Evolutionary conservation across 2,797 vertebrate genomes (phyloP), one percentile per base, ranked within the genome.

Genomic region (Falco peregrinus): DNA sequence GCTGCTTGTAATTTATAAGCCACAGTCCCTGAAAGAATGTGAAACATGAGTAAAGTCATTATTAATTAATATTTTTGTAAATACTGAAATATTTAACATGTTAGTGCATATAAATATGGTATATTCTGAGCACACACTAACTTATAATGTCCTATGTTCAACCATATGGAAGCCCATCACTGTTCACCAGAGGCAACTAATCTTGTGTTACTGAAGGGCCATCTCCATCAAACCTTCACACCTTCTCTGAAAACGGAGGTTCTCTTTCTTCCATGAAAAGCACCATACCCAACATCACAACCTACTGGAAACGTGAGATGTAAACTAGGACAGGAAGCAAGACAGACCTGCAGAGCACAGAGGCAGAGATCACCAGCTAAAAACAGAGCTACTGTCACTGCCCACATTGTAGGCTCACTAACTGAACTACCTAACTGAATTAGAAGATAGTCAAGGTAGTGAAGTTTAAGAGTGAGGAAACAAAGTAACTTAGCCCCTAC

Each of bases 231-330:
- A 7, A 75, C 54, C 10, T 26, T 41, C 61, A n/a, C 4, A 31
- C 5, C 19, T 67, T 39, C 39, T n/a, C 29, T 41, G n/a, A 47
- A 60, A 45, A 33, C 15, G 4, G 28, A 50, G 57, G 56, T 56
- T 13, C 31, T 48, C 31, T 63, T 18, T 35, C 54, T 31, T 17
- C 22, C 15, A 33, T 13, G 28, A 24, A 29, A 67, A 54, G 33
- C 37, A 20, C 8, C 25, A 33, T 4, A 11, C 11, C 7, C 20
- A 64, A 17, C 16, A 53, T 8, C 16, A 60, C 15, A 57, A 10
- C 29, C 47, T 29, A 45, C 21, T 22, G 28, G 31, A 81, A 57
- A 81, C 3, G 1, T 1, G 5, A 45, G 16, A 29, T 0, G 0
- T 41, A 51, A 57, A 75, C 6, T 25, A 35, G 21, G 11, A 74